Evolutionary conservation across 1,140 invertebrate species (phyloP).

Genomic region (Solenopsis invicta): DNA sequence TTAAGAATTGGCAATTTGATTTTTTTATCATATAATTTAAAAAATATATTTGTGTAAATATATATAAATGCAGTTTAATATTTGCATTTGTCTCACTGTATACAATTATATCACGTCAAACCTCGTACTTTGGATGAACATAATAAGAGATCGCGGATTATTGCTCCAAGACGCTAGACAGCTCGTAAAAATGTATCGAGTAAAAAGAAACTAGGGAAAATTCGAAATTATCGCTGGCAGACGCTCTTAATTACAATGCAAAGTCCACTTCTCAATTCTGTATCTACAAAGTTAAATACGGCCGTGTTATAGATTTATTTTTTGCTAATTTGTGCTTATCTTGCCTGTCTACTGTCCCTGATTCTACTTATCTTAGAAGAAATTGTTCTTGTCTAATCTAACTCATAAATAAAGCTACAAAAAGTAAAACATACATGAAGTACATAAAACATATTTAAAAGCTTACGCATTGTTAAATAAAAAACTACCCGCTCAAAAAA

Average conservation of each 20-base stretch:
- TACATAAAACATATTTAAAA: no score
- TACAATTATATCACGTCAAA: not conserved
- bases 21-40: not conserved
- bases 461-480: no score
- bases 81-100: not conserved
- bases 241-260: conserved; percentile 76
- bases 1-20: not conserved
- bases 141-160: not conserved
- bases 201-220: conserved; percentile 69
- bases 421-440: no score
- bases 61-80: not conserved
- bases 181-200: conserved; percentile 36
- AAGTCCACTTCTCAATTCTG: conserved; percentile 71
- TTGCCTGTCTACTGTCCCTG: not conserved
- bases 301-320: not conserved
- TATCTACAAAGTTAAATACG: not conserved
- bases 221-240: conserved; percentile 74
- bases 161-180: conserved; percentile 25
- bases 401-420: not conserved
- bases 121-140: not conserved
- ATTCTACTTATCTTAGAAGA: not conserved
- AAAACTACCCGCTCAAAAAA: no score
- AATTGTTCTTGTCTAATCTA: conserved; percentile 7
- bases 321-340: not conserved
- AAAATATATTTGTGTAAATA: not conserved